Evolutionary conservation across 1,140 invertebrate genomes (phyloP).

Genomic region (Trichogramma pretiosum): DNA sequence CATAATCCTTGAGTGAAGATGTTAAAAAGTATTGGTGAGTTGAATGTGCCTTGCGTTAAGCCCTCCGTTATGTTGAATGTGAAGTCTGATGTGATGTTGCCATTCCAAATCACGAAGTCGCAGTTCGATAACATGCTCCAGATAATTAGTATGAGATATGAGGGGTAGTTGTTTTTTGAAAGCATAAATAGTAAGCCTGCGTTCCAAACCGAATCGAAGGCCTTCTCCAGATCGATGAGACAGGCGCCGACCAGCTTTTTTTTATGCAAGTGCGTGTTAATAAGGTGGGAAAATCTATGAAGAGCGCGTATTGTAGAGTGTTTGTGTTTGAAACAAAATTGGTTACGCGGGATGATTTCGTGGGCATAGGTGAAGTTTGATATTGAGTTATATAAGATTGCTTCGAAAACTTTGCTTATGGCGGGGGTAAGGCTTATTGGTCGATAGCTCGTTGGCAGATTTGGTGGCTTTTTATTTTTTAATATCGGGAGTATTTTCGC

Average conservation of each 20-base stretch:
- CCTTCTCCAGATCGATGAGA: conserved; percentile 28
- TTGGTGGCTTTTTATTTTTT: background rate
- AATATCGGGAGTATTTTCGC: background rate
- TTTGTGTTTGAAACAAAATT: conserved; percentile 17
- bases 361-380: conserved; percentile 3
- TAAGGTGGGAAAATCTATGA: conserved; percentile 7
- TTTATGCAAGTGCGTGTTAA: conserved; percentile 12
- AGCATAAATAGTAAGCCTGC: conserved; percentile 27
- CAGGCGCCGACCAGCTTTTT: conserved; percentile 20
- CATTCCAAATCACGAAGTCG: background rate
- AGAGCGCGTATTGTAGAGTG: conserved; percentile 17
- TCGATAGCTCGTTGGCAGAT: conserved; percentile 3
- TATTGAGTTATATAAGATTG: conserved; percentile 13
- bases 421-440: conserved; percentile 28
- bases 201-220: conserved; percentile 30
- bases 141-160: conserved; percentile 11
- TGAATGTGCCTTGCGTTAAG: conserved; percentile 16
- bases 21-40: conserved; percentile 20
- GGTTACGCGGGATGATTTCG: conserved; percentile 20
- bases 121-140: conserved; percentile 15
- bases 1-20: conserved; percentile 11
- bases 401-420: conserved; percentile 16
- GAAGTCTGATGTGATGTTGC: background rate
- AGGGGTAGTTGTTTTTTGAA: conserved; percentile 3
- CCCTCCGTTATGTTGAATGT: conserved; percentile 12